Percentiles rank a stretch among this genome's conserved stretches.
These are phyloP conservation scores for Hoplodrina ambigua DNA, from an alignment of 2,888 invertebrate species.

Conservation along the genomic window DNA sequence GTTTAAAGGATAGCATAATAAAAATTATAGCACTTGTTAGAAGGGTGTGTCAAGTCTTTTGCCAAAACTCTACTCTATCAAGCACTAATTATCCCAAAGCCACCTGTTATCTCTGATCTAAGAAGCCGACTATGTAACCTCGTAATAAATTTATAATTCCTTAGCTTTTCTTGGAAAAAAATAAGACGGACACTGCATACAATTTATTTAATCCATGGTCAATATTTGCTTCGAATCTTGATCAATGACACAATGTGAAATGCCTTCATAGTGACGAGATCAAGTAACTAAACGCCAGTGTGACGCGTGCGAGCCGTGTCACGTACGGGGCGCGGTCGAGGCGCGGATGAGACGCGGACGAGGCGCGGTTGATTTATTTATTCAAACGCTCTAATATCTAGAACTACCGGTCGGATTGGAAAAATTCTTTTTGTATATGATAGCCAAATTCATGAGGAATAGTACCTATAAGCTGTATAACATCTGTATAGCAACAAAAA, in stretches of 20 bases:
- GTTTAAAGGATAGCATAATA: background rate
- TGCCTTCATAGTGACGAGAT: background rate
- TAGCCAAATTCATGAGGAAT: too few relatives aligned
- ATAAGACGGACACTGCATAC: too few relatives aligned
- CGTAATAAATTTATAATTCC: slow-evolving; percentile 15
- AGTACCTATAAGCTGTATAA: too few relatives aligned
- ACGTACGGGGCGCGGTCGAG: too few relatives aligned
- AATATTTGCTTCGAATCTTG: slow-evolving; percentile 29
- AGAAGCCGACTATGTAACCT: slow-evolving; percentile 2
- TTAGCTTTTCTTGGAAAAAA: slow-evolving; percentile 23
- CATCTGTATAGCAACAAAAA: too few relatives aligned
- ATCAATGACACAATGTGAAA: slow-evolving; percentile 10
- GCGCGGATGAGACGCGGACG: too few relatives aligned
- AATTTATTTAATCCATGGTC: background rate
- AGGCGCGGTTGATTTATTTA: too few relatives aligned
- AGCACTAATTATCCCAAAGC: background rate
- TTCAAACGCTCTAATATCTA: too few relatives aligned
- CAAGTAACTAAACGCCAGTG: background rate
- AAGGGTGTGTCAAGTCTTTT: background rate
- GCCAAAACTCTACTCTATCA: background rate
- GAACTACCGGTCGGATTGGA: too few relatives aligned
- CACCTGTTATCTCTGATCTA: background rate
- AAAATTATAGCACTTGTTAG: background rate
- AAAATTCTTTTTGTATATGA: too few relatives aligned
- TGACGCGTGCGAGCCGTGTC: too few relatives aligned